Evolutionary conservation across 2,113 vertebrate genomes (phyloP).

Genomic region (Rynchops niger): DNA sequence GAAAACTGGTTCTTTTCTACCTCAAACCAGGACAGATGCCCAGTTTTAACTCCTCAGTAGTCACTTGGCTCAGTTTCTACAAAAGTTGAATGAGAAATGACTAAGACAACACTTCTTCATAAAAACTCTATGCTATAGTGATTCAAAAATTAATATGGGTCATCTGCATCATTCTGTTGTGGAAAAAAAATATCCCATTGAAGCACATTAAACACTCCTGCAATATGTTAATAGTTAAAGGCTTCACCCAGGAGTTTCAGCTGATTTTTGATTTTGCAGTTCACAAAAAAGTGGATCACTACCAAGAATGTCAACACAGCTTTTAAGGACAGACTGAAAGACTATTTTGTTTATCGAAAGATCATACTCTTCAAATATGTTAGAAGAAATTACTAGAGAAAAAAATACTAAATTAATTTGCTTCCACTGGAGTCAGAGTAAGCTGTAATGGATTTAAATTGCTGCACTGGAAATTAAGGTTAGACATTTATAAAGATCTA

Average conservation of each 20-base stretch:
- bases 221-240: neutral
- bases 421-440: neutral
- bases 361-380: neutral
- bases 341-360: neutral
- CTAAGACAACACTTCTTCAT: neutral
- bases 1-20: neutral
- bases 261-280: neutral
- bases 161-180: neutral
- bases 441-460: slow-evolving; percentile 18
- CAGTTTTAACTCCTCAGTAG: neutral
- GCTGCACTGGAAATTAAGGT: neutral
- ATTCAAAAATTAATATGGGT: neutral
- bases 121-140: neutral
- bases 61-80: neutral
- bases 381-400: neutral
- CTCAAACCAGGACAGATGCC: neutral
- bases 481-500: neutral
- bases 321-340: neutral
- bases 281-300: neutral
- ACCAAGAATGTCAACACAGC: neutral
- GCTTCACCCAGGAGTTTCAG: neutral
- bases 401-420: neutral
- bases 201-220: neutral
- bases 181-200: rapidly evolving
- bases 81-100: neutral